Conservation (phyloP, 2,113 vertebrate genomes). For the Oncorhynchus tshawytscha region DNA sequence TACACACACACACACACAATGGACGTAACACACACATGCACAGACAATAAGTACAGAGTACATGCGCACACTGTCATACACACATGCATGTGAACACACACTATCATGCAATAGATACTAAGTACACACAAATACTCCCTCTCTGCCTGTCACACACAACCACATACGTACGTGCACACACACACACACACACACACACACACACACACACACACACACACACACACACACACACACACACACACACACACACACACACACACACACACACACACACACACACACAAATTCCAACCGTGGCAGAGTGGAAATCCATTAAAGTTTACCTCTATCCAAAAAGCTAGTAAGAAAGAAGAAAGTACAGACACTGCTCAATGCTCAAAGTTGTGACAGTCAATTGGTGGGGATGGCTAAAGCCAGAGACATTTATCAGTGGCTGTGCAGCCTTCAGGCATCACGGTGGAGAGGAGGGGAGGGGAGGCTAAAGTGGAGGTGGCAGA, state of each 20-base stretch:
- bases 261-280: background rate
- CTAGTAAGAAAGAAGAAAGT: constrained; percentile 12
- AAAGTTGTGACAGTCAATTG: constrained; percentile 38
- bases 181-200: background rate
- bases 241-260: background rate
- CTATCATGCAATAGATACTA: background rate
- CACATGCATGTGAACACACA: background rate
- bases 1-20: constrained; percentile 4
- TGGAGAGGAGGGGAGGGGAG: background rate
- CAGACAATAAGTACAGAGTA: background rate
- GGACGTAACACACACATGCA: background rate
- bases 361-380: constrained; percentile 4
- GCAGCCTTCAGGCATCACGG: constrained; percentile 27
- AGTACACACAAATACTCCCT: background rate
- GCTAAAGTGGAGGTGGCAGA: constrained; percentile 50
- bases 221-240: background rate
- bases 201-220: background rate
- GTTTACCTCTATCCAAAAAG: constrained; percentile 28
- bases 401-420: constrained; percentile 22
- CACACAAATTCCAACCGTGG: background rate
- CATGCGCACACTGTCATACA: background rate
- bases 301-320: constrained; percentile 30
- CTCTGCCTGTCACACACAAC: background rate
- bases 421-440: constrained; percentile 36
- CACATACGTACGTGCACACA: background rate